Evolutionary conservation across 2,113 vertebrate genomes (phyloP).

Genomic region (cat (Felis catus)): DNA sequence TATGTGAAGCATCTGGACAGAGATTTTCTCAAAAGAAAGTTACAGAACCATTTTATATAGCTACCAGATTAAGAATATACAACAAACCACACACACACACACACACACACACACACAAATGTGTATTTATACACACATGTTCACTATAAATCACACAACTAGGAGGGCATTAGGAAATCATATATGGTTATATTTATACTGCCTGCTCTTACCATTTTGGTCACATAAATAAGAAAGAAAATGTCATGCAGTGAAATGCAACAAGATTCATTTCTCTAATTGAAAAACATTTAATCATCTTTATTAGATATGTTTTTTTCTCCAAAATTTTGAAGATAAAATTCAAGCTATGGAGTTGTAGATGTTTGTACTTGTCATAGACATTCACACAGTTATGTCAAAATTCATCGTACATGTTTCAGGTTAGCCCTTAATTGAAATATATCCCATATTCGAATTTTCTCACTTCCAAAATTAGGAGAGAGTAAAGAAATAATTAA

Average conservation of each 20-base stretch:
- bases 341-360: background rate
- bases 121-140: background rate
- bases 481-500: background rate
- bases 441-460: background rate
- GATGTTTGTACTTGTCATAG: background rate
- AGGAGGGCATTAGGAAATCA: background rate
- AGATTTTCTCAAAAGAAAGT: background rate
- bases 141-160: background rate
- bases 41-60: background rate
- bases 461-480: background rate
- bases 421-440: background rate
- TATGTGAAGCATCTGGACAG: background rate
- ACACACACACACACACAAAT: background rate
- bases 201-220: background rate
- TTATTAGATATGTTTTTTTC: background rate
- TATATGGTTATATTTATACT: background rate
- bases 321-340: background rate
- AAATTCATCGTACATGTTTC: background rate
- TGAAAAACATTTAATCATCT: background rate
- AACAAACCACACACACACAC: background rate
- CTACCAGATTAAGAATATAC: background rate
- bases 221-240: background rate
- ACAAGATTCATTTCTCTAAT: background rate
- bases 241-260: background rate
- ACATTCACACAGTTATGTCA: background rate